These are phyloP conservation scores for Limnephilus rhombicus DNA, from an alignment of 2,888 invertebrate genomes.

Conservation along the genomic window DNA sequence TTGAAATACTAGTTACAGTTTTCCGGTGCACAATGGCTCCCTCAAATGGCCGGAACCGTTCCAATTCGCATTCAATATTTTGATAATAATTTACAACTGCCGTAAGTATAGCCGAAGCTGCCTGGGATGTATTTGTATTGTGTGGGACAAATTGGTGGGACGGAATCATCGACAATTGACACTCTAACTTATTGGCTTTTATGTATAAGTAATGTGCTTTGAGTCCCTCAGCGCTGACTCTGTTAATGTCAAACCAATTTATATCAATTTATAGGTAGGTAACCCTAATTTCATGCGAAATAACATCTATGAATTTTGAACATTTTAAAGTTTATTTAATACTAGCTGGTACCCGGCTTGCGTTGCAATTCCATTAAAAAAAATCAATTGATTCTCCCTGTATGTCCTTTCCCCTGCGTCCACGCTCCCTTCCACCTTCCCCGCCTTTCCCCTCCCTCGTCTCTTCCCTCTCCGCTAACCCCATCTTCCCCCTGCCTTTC, in stretches of 20 bases:
- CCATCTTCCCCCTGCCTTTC: no score
- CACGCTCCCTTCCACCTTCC: no score
- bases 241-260: not conserved
- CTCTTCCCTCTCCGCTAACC: no score
- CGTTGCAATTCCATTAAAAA: no score
- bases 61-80: conserved; percentile 46
- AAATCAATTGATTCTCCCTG: no score
- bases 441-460: no score
- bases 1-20: not conserved
- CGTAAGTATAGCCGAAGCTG: not conserved
- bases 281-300: not conserved
- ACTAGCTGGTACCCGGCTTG: no score
- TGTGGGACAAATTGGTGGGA: conserved; percentile 48
- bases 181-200: conserved; percentile 42
- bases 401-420: no score
- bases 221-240: not conserved
- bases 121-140: not conserved
- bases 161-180: conserved; percentile 23
- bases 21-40: conserved; percentile 34
- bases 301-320: not conserved
- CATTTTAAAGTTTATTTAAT: not conserved
- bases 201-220: conserved; percentile 38
- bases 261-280: not conserved
- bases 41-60: conserved; percentile 48
- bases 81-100: conserved; percentile 55